These are phyloP conservation scores for Epizoanthus stellaris DNA, from an alignment of 92 coral and sea anemone genomes.

Conservation along the genomic window DNA sequence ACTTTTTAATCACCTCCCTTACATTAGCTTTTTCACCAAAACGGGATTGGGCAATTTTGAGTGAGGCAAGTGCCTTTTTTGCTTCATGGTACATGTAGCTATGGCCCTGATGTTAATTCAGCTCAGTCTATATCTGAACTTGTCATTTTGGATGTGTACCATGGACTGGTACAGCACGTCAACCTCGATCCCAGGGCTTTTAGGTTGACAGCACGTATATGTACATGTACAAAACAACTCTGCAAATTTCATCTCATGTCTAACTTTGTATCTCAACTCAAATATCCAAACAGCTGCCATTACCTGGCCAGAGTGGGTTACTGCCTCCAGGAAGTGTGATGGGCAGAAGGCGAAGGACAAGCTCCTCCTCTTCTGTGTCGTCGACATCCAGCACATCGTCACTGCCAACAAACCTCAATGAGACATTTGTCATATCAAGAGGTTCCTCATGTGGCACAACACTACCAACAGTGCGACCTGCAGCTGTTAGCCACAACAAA, in stretches of 20 bases:
- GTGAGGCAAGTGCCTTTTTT: too few species aligned
- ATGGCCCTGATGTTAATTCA: too few species aligned
- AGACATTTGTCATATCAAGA: slow-evolving; percentile 63
- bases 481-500: slow-evolving; percentile 7
- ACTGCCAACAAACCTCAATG: slow-evolving; percentile 69
- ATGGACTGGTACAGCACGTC: too few species aligned
- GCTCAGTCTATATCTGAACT: too few species aligned
- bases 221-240: too few species aligned
- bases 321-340: slow-evolving; percentile 66
- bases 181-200: too few species aligned
- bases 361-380: slow-evolving; percentile 77
- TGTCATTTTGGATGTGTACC: too few species aligned
- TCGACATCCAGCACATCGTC: slow-evolving; percentile 81
- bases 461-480: background rate
- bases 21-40: too few species aligned
- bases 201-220: too few species aligned
- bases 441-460: slow-evolving; percentile 39
- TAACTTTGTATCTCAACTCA: background rate
- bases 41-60: too few species aligned
- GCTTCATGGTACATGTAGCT: too few species aligned
- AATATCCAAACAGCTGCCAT: slow-evolving; percentile 37
- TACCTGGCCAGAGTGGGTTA: slow-evolving; percentile 66
- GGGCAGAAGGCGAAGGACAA: slow-evolving; percentile 67
- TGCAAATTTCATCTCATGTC: background rate
- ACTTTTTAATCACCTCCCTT: too few species aligned